These are phyloP conservation scores for Hirundo rustica DNA, from an alignment of 2,797 vertebrate genomes.

Conservation along the genomic window DNA sequence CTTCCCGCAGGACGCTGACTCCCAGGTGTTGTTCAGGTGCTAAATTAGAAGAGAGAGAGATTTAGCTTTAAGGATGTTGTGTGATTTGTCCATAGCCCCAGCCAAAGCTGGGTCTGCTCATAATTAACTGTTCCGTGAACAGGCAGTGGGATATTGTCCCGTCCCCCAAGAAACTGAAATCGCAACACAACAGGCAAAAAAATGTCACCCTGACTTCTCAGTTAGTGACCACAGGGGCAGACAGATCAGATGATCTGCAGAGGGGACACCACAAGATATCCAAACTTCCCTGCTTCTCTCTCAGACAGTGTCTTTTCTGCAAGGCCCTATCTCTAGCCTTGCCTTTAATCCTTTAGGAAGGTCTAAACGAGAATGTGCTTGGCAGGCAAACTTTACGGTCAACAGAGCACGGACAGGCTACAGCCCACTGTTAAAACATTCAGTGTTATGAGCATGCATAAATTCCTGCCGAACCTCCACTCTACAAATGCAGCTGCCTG, in stretches of 20 bases:
- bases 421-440: neutral
- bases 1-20: constrained; percentile 89
- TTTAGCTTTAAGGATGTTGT: neutral
- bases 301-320: neutral
- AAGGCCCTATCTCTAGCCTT: neutral
- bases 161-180: neutral
- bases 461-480: neutral
- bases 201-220: neutral
- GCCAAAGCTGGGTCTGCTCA: fast-evolving
- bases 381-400: neutral
- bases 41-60: constrained; percentile 40
- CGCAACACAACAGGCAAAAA: neutral
- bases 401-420: neutral
- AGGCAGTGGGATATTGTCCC: neutral
- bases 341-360: neutral
- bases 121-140: neutral
- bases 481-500: neutral
- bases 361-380: neutral
- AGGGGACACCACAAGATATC: neutral
- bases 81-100: neutral
- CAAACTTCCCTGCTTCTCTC: neutral
- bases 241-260: neutral
- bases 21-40: constrained; percentile 88
- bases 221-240: fast-evolving
- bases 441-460: neutral